Conservation (phyloP, 2,888 invertebrate genomes). For the Gortyna flavago region DNA sequence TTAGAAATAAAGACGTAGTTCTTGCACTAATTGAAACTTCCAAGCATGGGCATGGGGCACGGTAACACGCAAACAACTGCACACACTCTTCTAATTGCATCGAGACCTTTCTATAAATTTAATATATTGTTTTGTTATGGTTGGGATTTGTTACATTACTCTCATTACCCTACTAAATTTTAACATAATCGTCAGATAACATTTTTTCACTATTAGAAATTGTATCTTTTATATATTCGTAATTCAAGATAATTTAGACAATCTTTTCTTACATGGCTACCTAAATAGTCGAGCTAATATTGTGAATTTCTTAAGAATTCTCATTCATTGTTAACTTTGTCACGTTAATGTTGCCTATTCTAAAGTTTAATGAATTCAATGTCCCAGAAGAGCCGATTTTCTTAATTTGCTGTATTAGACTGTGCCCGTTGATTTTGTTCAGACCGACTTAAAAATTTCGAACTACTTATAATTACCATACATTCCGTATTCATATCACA, state of each 20-base stretch:
- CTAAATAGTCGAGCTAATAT: neutral
- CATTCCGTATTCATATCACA: neutral
- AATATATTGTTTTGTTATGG: neutral
- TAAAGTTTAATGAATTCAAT: neutral
- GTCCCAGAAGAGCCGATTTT: neutral
- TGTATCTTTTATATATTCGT: neutral
- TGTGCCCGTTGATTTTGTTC: too few relatives aligned
- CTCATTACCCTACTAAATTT: neutral
- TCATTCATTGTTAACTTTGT: neutral
- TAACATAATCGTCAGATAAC: neutral
- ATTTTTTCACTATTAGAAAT: neutral
- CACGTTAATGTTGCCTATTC: neutral
- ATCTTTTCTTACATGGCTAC: neutral
- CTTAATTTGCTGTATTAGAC: neutral
- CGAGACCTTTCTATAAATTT: slow-evolving; percentile 37
- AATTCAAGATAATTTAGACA: neutral
- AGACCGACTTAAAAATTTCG: neutral
- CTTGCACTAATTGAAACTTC: slow-evolving; percentile 61
- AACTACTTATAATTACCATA: neutral
- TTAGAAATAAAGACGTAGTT: slow-evolving; percentile 57
- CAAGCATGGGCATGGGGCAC: slow-evolving; percentile 26
- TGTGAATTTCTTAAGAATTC: neutral
- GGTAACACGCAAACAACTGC: slow-evolving; percentile 53
- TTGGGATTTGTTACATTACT: neutral
- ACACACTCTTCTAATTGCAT: slow-evolving; percentile 49